Evolutionary conservation across 1,140 invertebrate species (phyloP).

Genomic region (Plectus sambesii): DNA sequence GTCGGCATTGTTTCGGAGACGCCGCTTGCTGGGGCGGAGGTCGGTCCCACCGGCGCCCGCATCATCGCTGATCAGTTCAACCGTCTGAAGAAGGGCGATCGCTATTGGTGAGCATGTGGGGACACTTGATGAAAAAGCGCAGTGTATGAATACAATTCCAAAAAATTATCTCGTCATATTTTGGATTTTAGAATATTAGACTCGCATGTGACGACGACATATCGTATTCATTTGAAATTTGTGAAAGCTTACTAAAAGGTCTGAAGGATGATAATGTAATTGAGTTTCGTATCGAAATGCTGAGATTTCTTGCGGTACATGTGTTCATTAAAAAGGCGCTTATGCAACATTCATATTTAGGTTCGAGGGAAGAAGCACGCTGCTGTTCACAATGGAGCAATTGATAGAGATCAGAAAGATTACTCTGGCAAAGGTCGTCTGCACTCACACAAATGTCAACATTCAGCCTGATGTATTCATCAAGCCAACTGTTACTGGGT

Average conservation of each 20-base stretch:
- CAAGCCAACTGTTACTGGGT: too few relatives aligned
- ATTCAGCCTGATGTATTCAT: conserved; percentile 45
- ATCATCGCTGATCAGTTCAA: conserved; percentile 80
- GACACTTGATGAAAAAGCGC: neutral
- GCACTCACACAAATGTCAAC: conserved; percentile 58
- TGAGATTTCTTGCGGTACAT: too few relatives aligned
- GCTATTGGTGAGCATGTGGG: conserved; percentile 48
- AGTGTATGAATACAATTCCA: too few relatives aligned
- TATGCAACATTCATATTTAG: conserved; percentile 56
- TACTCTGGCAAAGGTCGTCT: conserved; percentile 60
- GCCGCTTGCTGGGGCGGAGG: conserved; percentile 62
- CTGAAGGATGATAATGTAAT: too few relatives aligned
- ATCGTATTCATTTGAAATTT: too few relatives aligned
- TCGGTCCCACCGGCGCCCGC: conserved; percentile 83
- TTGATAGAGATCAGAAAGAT: conserved; percentile 60
- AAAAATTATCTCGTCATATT: too few relatives aligned
- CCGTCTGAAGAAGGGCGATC: conserved; percentile 73
- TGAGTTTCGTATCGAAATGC: too few relatives aligned
- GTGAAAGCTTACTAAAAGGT: too few relatives aligned
- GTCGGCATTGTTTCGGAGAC: conserved; percentile 88
- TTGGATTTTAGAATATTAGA: too few relatives aligned
- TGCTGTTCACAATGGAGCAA: conserved; percentile 64
- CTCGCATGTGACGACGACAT: too few relatives aligned
- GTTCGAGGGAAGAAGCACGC: conserved; percentile 68
- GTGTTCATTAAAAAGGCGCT: conserved; percentile 54